Conservation (phyloP, 2,797 vertebrate genomes). For the Chaetodon trifasciatus region DNA sequence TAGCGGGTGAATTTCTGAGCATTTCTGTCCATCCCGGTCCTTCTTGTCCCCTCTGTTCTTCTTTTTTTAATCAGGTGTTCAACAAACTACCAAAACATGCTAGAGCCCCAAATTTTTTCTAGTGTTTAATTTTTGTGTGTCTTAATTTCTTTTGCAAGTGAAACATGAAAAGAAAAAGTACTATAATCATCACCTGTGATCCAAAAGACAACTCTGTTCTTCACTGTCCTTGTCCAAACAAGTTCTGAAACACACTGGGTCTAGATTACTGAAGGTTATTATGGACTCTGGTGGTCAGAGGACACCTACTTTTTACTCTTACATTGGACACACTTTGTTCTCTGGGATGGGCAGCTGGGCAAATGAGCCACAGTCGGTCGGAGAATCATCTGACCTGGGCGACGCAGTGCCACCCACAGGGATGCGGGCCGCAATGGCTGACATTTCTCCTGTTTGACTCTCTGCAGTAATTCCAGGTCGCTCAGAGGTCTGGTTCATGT, state of each 20-base stretch:
- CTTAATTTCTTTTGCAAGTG: constrained; percentile 4
- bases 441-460: constrained; percentile 86
- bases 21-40: constrained; percentile 7
- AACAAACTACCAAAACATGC: constrained; percentile 21
- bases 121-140: background rate
- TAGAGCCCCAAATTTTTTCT: constrained; percentile 7
- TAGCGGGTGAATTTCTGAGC: constrained; percentile 14
- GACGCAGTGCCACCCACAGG: constrained; percentile 60
- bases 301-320: constrained; percentile 39
- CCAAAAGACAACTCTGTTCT: constrained; percentile 17
- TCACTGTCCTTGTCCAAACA: constrained; percentile 7
- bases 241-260: constrained; percentile 23
- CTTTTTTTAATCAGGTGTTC: constrained; percentile 23
- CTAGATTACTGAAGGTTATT: constrained; percentile 25
- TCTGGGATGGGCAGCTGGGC: constrained; percentile 83
- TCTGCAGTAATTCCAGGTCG: constrained; percentile 76
- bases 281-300: constrained; percentile 22
- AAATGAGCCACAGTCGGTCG: constrained; percentile 77
- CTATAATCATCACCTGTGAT: background rate
- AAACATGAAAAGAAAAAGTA: constrained; percentile 6
- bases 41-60: constrained; percentile 8
- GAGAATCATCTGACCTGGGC: constrained; percentile 75
- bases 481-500: constrained; percentile 82
- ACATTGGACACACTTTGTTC: constrained; percentile 87
- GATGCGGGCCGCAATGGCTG: constrained; percentile 78